Conservation (phyloP, 2,888 invertebrate species). For the Smittia aterrima region DNA sequence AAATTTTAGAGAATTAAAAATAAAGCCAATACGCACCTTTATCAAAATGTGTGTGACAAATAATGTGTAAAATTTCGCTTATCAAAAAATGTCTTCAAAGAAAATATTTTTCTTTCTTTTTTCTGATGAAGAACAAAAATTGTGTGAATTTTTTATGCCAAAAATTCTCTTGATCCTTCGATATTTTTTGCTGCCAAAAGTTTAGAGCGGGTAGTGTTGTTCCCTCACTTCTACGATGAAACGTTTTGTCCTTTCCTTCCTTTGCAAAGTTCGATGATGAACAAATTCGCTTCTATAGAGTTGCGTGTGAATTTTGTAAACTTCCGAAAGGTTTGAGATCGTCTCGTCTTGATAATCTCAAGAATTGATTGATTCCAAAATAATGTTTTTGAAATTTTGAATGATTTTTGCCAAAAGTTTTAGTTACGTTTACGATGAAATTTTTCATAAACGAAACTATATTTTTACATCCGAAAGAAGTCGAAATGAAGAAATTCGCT, state of each 20-base stretch:
- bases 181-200: background rate
- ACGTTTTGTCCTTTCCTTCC: background rate
- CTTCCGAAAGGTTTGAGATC: background rate
- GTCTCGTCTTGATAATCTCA: background rate
- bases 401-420: conserved; percentile 40
- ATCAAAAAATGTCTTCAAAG: conserved; percentile 31
- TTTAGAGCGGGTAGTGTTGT: background rate
- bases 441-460: conserved; percentile 32
- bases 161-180: background rate
- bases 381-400: conserved; percentile 41
- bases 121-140: background rate
- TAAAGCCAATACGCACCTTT: conserved; percentile 25
- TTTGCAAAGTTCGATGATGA: background rate
- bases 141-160: conserved; percentile 1
- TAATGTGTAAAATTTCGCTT: conserved; percentile 33
- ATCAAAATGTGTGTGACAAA: conserved; percentile 36
- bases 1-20: background rate
- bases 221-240: background rate
- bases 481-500: background rate
- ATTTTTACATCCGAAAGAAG: conserved; percentile 17
- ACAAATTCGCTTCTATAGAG: background rate
- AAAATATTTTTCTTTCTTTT: background rate
- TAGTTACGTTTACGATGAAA: conserved; percentile 30
- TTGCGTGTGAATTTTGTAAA: conserved; percentile 4
- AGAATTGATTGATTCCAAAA: conserved; percentile 38